These are phyloP conservation scores for Melopsittacus undulatus DNA, from an alignment of 2,797 vertebrate species.

Conservation along the genomic window DNA sequence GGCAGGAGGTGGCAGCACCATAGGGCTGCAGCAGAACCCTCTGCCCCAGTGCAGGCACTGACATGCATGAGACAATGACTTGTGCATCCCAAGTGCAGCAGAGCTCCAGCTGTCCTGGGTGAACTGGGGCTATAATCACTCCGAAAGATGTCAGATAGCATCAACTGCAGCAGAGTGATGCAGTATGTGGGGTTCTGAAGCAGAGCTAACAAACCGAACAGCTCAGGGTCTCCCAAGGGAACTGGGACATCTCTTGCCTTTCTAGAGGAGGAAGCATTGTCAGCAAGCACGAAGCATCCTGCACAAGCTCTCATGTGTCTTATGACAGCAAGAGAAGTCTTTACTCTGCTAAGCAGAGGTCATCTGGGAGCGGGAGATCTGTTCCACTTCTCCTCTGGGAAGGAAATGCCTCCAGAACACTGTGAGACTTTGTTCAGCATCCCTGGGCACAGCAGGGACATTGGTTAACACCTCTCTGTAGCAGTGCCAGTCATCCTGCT, in stretches of 20 bases:
- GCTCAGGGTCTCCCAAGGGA: background rate
- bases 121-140: background rate
- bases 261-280: background rate
- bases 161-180: background rate
- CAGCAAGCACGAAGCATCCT: background rate
- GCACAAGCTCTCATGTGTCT: background rate
- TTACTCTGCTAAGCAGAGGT: background rate
- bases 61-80: background rate
- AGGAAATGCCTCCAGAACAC: background rate
- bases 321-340: background rate
- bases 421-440: background rate
- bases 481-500: background rate
- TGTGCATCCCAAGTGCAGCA: background rate
- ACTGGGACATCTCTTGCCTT: background rate
- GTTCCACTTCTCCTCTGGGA: background rate
- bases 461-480: rapidly evolving
- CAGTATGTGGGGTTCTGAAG: background rate
- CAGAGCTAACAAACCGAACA: background rate
- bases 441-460: rapidly evolving
- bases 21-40: background rate
- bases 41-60: background rate
- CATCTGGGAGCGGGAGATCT: background rate
- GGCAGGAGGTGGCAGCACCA: background rate
- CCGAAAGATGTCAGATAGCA: background rate
- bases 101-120: background rate